Percentiles rank a stretch among this genome's conserved stretches.
These are phyloP conservation scores for Balaeniceps rex DNA, from an alignment of 2,113 vertebrate genomes.

Conservation along the genomic window DNA sequence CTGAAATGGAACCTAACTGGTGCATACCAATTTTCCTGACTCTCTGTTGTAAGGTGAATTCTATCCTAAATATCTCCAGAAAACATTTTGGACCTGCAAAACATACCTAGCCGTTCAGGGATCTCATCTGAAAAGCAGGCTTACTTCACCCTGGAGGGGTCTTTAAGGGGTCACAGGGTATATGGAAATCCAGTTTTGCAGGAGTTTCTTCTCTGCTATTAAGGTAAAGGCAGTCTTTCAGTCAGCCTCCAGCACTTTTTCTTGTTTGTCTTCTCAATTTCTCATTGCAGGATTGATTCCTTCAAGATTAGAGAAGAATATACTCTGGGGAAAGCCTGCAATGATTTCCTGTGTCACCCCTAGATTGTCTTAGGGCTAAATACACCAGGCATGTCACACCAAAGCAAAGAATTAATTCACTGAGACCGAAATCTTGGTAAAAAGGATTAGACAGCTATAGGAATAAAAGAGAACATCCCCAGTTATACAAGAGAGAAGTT, in stretches of 20 bases:
- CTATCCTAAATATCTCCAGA: neutral
- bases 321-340: slow-evolving; percentile 21
- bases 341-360: slow-evolving; percentile 52
- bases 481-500: slow-evolving; percentile 23
- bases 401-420: slow-evolving; percentile 56
- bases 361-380: slow-evolving; percentile 59
- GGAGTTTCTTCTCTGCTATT: neutral
- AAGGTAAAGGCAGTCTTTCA: slow-evolving; percentile 9
- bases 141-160: neutral
- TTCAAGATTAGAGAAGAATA: slow-evolving; percentile 38
- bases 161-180: neutral
- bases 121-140: neutral
- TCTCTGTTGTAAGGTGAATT: neutral
- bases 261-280: slow-evolving; percentile 60
- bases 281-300: slow-evolving; percentile 42
- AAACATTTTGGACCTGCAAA: neutral
- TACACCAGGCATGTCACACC: slow-evolving; percentile 48
- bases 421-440: slow-evolving; percentile 9
- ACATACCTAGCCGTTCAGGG: neutral
- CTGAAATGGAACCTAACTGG: neutral
- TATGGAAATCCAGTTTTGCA: neutral
- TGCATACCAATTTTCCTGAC: neutral
- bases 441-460: slow-evolving; percentile 38
- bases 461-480: slow-evolving; percentile 19
- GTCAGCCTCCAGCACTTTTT: slow-evolving; percentile 42